A percentile compares a stretch with the other conserved stretches of the same genome.
These are phyloP conservation scores for Drosophila tristis DNA, from an alignment of 1,140 invertebrate species.

Conservation along the genomic window DNA sequence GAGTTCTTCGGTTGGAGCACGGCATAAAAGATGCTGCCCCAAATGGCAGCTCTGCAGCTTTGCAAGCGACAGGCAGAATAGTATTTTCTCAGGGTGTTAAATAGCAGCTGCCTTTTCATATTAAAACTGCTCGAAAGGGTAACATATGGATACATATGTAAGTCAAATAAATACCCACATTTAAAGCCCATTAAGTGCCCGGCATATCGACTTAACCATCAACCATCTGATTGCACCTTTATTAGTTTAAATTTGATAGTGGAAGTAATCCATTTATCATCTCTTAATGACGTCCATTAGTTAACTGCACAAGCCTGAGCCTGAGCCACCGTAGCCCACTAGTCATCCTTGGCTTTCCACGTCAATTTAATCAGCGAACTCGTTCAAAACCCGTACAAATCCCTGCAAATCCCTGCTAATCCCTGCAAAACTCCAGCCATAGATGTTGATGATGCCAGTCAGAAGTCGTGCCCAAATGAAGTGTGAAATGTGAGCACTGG, in stretches of 20 bases:
- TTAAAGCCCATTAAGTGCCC: no score
- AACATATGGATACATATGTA: no score
- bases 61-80: background rate
- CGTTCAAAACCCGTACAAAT: constrained; percentile 24
- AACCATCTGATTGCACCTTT: background rate
- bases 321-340: constrained; percentile 20
- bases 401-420: constrained; percentile 15
- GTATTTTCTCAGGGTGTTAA: no score
- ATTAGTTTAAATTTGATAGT: background rate
- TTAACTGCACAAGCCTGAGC: constrained; percentile 15
- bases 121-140: no score
- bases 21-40: background rate
- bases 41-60: background rate
- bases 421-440: constrained; percentile 4
- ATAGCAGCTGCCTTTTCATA: background rate
- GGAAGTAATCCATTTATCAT: background rate
- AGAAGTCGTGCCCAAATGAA: constrained; percentile 47
- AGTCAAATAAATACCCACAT: no score
- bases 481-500: constrained; percentile 62
- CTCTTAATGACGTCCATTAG: background rate
- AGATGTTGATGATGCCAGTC: constrained; percentile 3
- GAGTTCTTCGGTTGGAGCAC: constrained; percentile 19
- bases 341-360: no score
- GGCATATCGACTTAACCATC: no score
- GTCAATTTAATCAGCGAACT: constrained; percentile 17